These are phyloP conservation scores for Argyrosomus regius DNA, from an alignment of 2,797 vertebrate genomes.

Conservation along the genomic window DNA sequence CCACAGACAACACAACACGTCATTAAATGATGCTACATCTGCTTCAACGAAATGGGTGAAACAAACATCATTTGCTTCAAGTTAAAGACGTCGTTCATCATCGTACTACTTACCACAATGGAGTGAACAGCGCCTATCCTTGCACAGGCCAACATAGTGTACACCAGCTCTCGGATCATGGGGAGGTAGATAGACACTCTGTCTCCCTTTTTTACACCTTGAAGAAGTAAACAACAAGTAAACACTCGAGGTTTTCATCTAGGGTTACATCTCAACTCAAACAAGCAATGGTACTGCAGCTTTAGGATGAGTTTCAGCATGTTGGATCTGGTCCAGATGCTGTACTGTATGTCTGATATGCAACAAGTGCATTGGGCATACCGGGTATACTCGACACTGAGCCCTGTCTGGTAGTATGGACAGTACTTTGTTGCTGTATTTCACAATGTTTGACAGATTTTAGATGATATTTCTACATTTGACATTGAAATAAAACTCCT, in stretches of 20 bases:
- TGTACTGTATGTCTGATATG: slow-evolving; percentile 1
- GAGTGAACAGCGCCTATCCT: slow-evolving; percentile 88
- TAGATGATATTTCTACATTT: neutral
- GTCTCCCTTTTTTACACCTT: slow-evolving; percentile 87
- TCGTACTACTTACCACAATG: slow-evolving; percentile 81
- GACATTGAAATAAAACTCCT: neutral
- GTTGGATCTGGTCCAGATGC: neutral
- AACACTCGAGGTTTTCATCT: neutral
- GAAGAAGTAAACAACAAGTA: slow-evolving; percentile 21
- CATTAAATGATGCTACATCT: neutral
- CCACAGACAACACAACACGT: neutral
- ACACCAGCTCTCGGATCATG: slow-evolving; percentile 89
- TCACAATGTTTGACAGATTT: neutral
- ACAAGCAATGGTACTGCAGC: neutral
- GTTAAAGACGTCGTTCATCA: neutral
- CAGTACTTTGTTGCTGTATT: neutral
- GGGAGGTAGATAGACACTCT: slow-evolving; percentile 88
- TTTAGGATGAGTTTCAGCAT: neutral
- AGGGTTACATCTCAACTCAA: neutral
- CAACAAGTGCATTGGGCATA: neutral
- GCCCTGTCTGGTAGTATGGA: neutral
- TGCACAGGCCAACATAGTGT: slow-evolving; percentile 86
- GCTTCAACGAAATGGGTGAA: neutral
- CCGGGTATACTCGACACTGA: neutral
- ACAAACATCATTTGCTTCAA: neutral